Conservation (phyloP, 2,113 vertebrate genomes). For the Hyla sarda region DNA sequence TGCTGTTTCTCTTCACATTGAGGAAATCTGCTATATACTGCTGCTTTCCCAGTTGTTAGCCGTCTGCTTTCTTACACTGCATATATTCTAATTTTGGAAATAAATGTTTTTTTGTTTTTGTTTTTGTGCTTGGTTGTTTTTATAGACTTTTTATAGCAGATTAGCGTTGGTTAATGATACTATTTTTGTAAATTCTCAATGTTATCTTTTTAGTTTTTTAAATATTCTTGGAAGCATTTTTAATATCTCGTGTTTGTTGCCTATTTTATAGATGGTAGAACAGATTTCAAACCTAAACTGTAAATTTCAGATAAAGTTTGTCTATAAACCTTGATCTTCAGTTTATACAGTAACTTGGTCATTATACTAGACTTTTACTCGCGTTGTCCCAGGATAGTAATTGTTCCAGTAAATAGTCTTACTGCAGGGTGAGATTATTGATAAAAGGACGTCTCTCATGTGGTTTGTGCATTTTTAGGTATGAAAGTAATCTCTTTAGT, state of each 20-base stretch:
- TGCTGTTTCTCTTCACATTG: constrained; percentile 39
- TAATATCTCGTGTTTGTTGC: not conserved
- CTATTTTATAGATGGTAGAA: not conserved
- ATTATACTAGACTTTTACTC: not conserved
- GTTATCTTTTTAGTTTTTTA: not conserved
- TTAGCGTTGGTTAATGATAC: not conserved
- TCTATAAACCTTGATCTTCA: not conserved
- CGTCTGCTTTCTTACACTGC: constrained; percentile 8
- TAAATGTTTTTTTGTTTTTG: constrained; percentile 7
- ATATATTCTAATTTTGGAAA: not conserved
- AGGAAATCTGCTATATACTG: constrained; percentile 33
- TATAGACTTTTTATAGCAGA: not conserved
- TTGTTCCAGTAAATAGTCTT: constrained; percentile 51
- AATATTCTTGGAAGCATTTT: not conserved
- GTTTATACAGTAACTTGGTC: not conserved
- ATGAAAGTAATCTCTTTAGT: constrained; percentile 19
- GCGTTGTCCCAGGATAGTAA: not conserved
- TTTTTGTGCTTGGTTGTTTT: not conserved
- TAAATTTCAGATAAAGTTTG: not conserved
- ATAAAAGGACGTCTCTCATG: constrained; percentile 38
- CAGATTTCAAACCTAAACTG: not conserved
- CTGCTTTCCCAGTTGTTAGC: constrained; percentile 25
- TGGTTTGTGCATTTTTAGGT: not conserved
- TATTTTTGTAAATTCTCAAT: not conserved
- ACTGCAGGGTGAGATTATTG: constrained; percentile 28